Percentiles rank a stretch among this genome's conserved stretches.
phyloP scores from a whole-genome alignment of 1,140 invertebrate genomes.

The Drosophila repletoides region DNA sequence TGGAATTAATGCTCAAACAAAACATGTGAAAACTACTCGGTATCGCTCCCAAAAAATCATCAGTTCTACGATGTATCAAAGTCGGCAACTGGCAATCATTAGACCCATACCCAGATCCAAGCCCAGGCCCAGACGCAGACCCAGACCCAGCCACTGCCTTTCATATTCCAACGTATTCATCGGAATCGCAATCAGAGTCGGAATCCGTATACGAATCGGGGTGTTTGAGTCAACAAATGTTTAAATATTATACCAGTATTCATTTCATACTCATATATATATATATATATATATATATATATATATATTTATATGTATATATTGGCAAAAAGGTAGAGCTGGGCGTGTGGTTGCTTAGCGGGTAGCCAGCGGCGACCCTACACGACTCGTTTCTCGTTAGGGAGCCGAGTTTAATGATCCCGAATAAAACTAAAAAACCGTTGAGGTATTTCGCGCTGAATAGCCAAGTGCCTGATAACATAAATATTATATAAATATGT shows the following conservation, averaged over 20 bases:
- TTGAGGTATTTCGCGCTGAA: no score
- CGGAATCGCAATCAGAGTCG: no score
- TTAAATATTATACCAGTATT: no score
- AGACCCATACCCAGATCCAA: background rate
- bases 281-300: constrained; percentile 23
- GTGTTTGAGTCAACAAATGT: constrained; percentile 49
- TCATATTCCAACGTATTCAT: background rate
- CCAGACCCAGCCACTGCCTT: background rate
- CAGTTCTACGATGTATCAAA: constrained; percentile 29
- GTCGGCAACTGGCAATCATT: constrained; percentile 1
- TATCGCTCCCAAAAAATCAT: background rate
- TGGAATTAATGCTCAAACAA: constrained; percentile 79
- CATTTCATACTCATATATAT: no score
- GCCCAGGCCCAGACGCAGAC: background rate
- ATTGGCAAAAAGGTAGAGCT: constrained; percentile 70
- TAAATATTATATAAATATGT: no score
- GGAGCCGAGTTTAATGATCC: constrained; percentile 20
- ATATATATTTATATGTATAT: background rate
- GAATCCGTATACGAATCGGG: constrained; percentile 12
- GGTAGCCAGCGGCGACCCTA: constrained; percentile 2
- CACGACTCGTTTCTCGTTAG: background rate
- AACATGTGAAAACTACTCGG: constrained; percentile 71
- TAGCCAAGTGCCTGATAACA: no score
- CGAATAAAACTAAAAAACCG: constrained; percentile 10
- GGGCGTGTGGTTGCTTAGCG: constrained; percentile 56